Evolutionary conservation across 1,140 invertebrate genomes (phyloP).

Genomic region (Euglossa dilemma): DNA sequence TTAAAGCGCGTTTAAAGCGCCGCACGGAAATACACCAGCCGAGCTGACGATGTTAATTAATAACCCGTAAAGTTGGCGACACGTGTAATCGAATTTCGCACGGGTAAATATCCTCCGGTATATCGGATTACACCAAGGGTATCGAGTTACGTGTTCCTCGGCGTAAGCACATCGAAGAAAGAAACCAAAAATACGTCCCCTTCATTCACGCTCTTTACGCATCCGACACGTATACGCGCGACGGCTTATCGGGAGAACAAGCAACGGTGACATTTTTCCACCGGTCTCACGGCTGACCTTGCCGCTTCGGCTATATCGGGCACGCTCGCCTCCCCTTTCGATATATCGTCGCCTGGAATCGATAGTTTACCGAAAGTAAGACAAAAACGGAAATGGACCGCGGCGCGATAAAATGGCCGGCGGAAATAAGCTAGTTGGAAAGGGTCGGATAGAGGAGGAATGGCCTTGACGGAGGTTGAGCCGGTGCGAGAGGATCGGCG

Average conservation of each 20-base stretch:
- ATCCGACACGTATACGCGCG: slow-evolving; percentile 35
- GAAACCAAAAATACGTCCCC: slow-evolving; percentile 9
- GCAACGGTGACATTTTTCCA: slow-evolving; percentile 53
- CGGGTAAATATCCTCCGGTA: neutral
- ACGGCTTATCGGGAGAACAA: slow-evolving; percentile 53
- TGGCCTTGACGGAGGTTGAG: slow-evolving; percentile 66
- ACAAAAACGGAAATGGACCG: neutral
- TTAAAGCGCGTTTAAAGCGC: neutral
- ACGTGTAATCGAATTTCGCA: slow-evolving; percentile 9
- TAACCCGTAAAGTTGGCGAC: neutral
- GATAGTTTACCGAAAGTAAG: no score
- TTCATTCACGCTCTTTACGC: slow-evolving; percentile 13
- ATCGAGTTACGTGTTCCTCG: neutral
- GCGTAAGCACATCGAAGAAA: neutral
- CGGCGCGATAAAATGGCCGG: neutral
- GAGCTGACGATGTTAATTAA: neutral
- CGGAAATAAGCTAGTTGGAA: slow-evolving; percentile 57
- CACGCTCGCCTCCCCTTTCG: no score
- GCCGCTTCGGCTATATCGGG: slow-evolving; percentile 27
- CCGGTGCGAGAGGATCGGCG: no score
- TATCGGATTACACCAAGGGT: neutral
- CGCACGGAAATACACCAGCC: neutral
- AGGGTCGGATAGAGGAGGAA: slow-evolving; percentile 62
- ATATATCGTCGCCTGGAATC: no score
- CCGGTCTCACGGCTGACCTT: slow-evolving; percentile 51